Conservation (phyloP, 2,113 vertebrate species). For the Onychorhynchus coronatus region DNA sequence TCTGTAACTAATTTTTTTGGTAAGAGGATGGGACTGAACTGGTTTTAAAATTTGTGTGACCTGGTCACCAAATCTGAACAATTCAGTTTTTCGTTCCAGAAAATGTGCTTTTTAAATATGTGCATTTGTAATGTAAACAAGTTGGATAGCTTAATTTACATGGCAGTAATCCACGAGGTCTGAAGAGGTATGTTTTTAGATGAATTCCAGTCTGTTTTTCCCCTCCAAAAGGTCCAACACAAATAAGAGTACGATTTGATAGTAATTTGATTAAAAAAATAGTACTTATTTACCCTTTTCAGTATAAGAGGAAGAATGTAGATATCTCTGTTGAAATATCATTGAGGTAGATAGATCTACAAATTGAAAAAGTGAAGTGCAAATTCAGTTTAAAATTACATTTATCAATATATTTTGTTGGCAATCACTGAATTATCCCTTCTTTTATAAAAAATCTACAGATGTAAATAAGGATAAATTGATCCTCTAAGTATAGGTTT, state of each 20-base stretch:
- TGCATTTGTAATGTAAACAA: neutral
- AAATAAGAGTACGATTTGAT: neutral
- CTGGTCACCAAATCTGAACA: neutral
- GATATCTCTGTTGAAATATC: neutral
- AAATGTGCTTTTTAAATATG: neutral
- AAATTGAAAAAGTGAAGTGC: neutral
- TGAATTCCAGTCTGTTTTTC: neutral
- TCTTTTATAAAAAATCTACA: neutral
- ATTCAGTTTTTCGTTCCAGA: neutral
- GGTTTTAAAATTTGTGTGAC: neutral
- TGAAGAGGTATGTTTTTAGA: neutral
- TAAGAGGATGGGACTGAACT: neutral
- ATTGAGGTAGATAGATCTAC: neutral
- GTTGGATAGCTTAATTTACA: neutral
- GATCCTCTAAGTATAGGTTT: neutral
- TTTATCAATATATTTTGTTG: no score
- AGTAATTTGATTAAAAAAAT: neutral
- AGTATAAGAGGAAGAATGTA: neutral
- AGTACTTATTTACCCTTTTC: neutral
- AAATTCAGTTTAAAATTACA: neutral
- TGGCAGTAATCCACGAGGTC: neutral
- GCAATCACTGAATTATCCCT: neutral
- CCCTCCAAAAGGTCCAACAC: rapidly evolving
- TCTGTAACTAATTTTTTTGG: neutral
- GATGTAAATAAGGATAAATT: neutral